phyloP scores from a whole-genome alignment of 2,113 vertebrate species.

The Aramus guarauna region DNA sequence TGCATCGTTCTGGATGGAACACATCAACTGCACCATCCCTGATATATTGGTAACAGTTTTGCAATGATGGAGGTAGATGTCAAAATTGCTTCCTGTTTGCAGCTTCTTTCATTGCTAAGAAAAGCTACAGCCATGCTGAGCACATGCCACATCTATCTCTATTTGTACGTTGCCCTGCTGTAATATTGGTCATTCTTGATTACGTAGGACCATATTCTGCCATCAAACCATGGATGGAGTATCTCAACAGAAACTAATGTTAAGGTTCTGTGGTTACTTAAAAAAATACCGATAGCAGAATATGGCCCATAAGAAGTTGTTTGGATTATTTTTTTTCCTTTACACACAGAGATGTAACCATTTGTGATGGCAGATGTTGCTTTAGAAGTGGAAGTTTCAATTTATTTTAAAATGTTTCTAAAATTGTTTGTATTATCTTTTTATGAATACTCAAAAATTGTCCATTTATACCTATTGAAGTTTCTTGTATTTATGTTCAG shows the following conservation, averaged over 20 bases:
- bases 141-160: background rate
- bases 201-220: background rate
- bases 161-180: background rate
- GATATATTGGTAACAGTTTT: background rate
- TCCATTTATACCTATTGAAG: background rate
- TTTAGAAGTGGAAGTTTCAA: background rate
- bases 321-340: background rate
- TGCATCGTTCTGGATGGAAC: background rate
- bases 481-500: background rate
- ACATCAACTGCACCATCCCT: background rate
- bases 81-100: background rate
- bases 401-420: background rate
- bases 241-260: background rate
- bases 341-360: background rate
- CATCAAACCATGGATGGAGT: background rate
- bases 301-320: background rate
- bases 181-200: background rate
- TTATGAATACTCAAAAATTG: background rate
- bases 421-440: background rate
- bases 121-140: background rate
- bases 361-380: background rate
- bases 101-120: background rate
- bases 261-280: background rate
- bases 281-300: background rate
- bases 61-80: background rate